Base-by-base conservation (phyloP, 2,797 vertebrate genomes). In the Aldrovandia affinis region DNA sequence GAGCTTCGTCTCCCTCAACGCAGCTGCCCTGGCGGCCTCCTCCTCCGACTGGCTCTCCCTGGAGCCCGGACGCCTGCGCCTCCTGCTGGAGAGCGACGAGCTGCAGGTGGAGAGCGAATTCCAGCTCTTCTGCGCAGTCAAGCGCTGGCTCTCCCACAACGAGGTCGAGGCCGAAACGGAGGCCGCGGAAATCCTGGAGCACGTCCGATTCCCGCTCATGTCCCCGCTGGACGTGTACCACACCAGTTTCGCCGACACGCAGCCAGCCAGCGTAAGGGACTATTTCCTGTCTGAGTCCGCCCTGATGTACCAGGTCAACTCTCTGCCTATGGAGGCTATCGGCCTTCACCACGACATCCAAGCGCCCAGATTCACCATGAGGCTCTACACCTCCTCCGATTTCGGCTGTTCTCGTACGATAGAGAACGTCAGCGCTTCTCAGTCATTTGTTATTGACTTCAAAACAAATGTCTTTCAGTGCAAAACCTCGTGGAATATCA, bases 41-140 rank as follows among this genome's bases (percentile, higher is more conserved):
- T n/a, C n/a, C 33, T 3, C 78, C 0, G 78, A 80, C n/a, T 84
- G 83, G 83, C 78, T 80, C 0, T 28, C 10, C 39, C 28, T 84
- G 55, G 78, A 84, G 44, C 59, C 47, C 9, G 59, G 36, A 0
- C 78, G 36, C 22, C 47, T 84, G 28, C 20, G 2, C 0, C 7
- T 78, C 18, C 78, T 84, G n/a, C 61, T 84, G 2, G 14, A 52
- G 33, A 63, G 78, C 0, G 30, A 61, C 3, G 78, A 84, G 28
- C 61, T 84, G 28, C 78, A 54, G 78, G 83, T 84, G 42, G 83
- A 84, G 44, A 84, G 78, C 42, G 83, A 84, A 61, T 55, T 84
- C 44, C 57, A 78, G 44, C 78, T 84, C 25, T 80, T 65, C 78
- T 78, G 52, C 18, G 78, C 78, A 9, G 25, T 84, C 42, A 79